phyloP scores from a whole-genome alignment of 2,797 vertebrate genomes.

The Gadopsis marmoratus region DNA sequence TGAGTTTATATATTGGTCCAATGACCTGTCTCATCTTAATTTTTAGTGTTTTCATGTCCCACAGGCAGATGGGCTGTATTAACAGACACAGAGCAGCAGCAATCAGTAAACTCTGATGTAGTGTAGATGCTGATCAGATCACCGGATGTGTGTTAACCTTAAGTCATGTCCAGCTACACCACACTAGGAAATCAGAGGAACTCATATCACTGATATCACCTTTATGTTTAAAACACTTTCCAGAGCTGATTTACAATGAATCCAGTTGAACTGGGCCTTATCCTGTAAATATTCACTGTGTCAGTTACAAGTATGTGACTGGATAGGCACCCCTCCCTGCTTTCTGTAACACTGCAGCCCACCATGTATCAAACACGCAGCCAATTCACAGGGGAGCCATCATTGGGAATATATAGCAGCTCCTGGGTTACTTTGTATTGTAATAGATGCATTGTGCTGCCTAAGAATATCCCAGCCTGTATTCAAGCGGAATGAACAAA shows the following conservation, averaged over 20 bases:
- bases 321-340: conserved; percentile 26
- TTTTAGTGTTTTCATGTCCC: background rate
- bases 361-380: conserved; percentile 80
- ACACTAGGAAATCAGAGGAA: conserved; percentile 25
- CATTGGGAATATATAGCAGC: conserved; percentile 75
- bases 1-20: background rate
- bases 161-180: background rate
- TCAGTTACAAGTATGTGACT: conserved; percentile 69
- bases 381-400: conserved; percentile 78
- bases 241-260: conserved; percentile 31
- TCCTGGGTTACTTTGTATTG: conserved; percentile 80
- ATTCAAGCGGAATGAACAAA: conserved; percentile 82
- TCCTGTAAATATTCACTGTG: conserved; percentile 54
- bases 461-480: conserved; percentile 79
- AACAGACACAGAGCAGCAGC: background rate
- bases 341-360: conserved; percentile 58
- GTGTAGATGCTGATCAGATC: background rate
- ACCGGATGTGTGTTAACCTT: conserved; percentile 1
- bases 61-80: conserved; percentile 2
- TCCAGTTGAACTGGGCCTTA: conserved; percentile 29
- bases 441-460: conserved; percentile 83
- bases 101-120: background rate
- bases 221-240: conserved; percentile 24
- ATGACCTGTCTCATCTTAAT: background rate
- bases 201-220: conserved; percentile 2